A percentile compares a stretch with the other conserved stretches of the same genome.
These are phyloP conservation scores for Thryonomys swinderianus DNA, from an alignment of 2,113 vertebrate genomes.

Conservation along the genomic window DNA sequence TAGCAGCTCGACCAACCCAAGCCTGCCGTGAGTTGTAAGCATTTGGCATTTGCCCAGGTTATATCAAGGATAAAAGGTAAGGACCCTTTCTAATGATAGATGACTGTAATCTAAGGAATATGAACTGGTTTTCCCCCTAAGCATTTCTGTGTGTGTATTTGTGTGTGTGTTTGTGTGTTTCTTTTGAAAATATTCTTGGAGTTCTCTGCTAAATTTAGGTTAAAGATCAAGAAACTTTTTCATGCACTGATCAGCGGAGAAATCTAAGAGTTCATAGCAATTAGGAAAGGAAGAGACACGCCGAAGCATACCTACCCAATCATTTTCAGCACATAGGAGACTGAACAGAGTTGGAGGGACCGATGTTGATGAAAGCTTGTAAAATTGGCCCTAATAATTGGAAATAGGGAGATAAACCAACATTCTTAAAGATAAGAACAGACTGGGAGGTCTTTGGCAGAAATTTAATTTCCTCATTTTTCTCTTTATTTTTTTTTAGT, in stretches of 20 bases:
- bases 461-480: background rate
- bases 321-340: background rate
- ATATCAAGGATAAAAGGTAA: constrained; percentile 26
- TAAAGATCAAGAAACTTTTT: background rate
- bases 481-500: background rate
- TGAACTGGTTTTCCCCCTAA: background rate
- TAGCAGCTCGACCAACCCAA: background rate
- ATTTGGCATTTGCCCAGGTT: constrained; percentile 4
- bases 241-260: background rate
- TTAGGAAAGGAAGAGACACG: background rate
- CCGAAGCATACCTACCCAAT: background rate
- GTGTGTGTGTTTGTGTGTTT: background rate
- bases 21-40: background rate
- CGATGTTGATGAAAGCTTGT: background rate
- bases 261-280: background rate
- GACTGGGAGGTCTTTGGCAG: background rate
- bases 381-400: constrained; percentile 1
- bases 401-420: constrained; percentile 4
- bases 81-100: background rate
- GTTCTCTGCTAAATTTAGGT: background rate
- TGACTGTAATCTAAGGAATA: background rate
- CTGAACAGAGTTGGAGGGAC: background rate
- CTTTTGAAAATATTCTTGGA: constrained; percentile 43
- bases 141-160: background rate
- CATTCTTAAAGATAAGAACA: constrained; percentile 2